Evolutionary conservation across 2,888 invertebrate species (phyloP), one percentile per base, ranked within the genome.

Genomic region (Campaea margaritaria): DNA sequence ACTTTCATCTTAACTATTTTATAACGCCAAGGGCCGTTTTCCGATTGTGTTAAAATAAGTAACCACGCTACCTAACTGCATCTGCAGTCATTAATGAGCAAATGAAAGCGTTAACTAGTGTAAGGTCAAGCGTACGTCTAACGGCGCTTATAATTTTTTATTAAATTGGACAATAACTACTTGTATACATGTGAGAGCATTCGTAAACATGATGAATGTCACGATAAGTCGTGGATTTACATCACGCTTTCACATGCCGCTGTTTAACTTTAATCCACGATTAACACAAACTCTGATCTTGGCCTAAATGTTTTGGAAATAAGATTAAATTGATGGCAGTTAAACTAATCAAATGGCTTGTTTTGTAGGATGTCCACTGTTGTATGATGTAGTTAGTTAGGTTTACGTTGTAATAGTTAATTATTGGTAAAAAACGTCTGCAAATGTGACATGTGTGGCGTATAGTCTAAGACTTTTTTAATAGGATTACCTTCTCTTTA

Each of bases 141-240:
- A 67, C 68, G 73, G 68, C 5, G 11, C 65, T 53, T 47, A 62
- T 62, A 51, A 62, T 44, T 65, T 74, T 72, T 71, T 75, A 74
- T 71, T 67, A 66, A 65, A 65, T 63, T 70, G 59, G 58, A 53
- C 56, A 60, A 59, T 70, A 68, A 69, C 66, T 62, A 65, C 65
- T 63, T 53, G 59, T 62, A 28, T 9, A 13, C 52, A 67, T 64
- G 70, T 69, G 73, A 72, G 76, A 67, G 68, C 39, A 50, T 27
- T 28, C 15, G 27, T 69, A 53, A 58, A 39, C 56, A 52, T 44
- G 38, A 62, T 63, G 57, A 64, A 60, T 62, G 70, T 75, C 82
- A 81, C 78, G 83, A 82, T 72, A 78, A 81, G 75, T 81, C 81
- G 82, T 83, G 81, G 74, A 58, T 48, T 49, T 27, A 58, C 45